Evolutionary conservation across 2,888 invertebrate genomes (phyloP).

Genomic region (Hoplodrina ambigua): DNA sequence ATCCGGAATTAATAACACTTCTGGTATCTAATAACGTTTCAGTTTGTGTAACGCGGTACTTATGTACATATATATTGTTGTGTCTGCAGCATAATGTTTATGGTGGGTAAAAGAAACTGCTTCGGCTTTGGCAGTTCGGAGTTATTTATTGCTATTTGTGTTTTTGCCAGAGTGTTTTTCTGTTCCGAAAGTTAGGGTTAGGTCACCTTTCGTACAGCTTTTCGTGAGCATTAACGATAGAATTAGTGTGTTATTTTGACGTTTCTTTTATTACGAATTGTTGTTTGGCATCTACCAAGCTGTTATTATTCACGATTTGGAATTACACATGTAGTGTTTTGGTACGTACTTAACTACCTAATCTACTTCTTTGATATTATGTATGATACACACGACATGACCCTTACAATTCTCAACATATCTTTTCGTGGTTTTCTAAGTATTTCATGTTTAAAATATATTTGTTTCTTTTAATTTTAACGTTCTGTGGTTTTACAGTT

Average conservation of each 20-base stretch:
- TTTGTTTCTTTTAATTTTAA: not conserved
- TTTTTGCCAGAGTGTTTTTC: conserved; percentile 57
- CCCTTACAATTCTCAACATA: not conserved
- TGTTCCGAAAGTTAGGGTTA: conserved; percentile 37
- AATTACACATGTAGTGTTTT: not conserved
- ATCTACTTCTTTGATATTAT: not conserved
- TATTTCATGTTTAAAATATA: not conserved
- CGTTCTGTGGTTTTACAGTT: not conserved
- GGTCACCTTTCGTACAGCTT: conserved; percentile 46
- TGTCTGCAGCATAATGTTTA: conserved; percentile 58
- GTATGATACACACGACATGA: not conserved
- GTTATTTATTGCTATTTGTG: conserved; percentile 65
- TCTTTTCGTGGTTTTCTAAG: not conserved
- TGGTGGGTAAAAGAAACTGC: conserved; percentile 53
- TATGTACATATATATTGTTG: conserved; percentile 50
- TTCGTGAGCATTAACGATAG: conserved; percentile 24
- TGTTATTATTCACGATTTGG: conserved; percentile 5
- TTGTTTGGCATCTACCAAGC: conserved; percentile 3
- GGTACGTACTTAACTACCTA: not conserved
- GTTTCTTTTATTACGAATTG: conserved; percentile 23
- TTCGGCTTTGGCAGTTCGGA: conserved; percentile 59
- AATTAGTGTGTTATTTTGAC: conserved; percentile 37
- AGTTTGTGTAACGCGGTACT: conserved; percentile 12
- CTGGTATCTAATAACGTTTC: conserved; percentile 8
- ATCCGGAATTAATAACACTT: conserved; percentile 38